phyloP scores from a whole-genome alignment of 2,113 vertebrate genomes.

The Telmatochromis brichardi region DNA sequence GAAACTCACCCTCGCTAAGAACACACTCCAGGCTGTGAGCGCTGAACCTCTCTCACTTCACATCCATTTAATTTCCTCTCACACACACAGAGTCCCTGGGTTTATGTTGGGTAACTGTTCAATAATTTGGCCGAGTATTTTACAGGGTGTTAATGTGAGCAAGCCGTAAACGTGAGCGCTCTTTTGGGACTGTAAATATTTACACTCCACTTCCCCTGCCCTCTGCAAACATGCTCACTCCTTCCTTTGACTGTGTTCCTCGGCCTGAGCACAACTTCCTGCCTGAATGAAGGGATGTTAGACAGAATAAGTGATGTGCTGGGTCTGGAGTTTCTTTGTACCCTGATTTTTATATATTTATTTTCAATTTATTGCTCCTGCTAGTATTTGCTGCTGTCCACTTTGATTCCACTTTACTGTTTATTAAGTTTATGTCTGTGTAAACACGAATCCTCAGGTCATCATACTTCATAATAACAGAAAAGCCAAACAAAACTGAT shows the following conservation, averaged over 20 bases:
- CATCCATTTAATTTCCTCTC: neutral
- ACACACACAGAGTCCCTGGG: neutral
- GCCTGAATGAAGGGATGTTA: neutral
- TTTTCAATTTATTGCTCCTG: neutral
- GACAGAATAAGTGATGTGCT: neutral
- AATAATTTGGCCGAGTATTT: neutral
- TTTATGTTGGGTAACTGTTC: neutral
- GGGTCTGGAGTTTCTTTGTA: neutral
- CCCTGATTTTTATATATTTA: neutral
- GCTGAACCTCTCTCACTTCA: neutral
- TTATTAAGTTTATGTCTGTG: accelerated
- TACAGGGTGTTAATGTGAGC: neutral
- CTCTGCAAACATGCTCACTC: neutral
- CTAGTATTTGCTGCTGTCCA: neutral
- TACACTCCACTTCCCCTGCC: neutral
- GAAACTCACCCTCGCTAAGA: slow-evolving; percentile 92
- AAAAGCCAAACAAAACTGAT: neutral
- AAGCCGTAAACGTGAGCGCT: neutral
- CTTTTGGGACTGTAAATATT: neutral
- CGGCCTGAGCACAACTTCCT: neutral
- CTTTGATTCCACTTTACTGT: neutral
- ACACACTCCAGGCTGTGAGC: slow-evolving; percentile 95
- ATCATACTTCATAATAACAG: neutral
- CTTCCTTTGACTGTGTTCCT: neutral
- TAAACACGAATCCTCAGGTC: neutral